Conservation (phyloP, 2,797 vertebrate genomes). For the Lepidocolaptes lacrymiger region DNA sequence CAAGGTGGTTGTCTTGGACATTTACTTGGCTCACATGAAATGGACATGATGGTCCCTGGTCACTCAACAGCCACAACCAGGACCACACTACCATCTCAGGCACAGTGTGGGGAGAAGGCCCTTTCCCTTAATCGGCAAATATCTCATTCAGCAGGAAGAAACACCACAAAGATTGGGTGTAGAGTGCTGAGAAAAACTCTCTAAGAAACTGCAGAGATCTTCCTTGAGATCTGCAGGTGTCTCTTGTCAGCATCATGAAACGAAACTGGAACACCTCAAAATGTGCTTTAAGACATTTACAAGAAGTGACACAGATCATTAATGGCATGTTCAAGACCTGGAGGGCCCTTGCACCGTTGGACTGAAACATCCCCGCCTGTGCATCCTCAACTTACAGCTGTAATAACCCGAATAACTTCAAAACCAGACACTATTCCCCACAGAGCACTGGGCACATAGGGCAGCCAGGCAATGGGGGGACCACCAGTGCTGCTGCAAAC, state of each 20-base stretch:
- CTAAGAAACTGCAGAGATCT: neutral
- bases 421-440: neutral
- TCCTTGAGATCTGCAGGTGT: neutral
- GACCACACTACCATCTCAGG: neutral
- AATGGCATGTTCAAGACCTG: neutral
- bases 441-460: rapidly evolving
- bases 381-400: neutral
- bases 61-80: neutral
- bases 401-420: neutral
- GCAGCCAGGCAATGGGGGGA: neutral
- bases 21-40: neutral
- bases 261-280: neutral
- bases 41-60: neutral
- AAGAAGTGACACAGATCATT: neutral
- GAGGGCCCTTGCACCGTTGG: rapidly evolving
- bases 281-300: neutral
- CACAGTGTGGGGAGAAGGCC: neutral
- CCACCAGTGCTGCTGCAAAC: neutral
- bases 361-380: neutral
- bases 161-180: neutral
- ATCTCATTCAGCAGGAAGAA: neutral
- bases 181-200: neutral
- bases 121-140: neutral
- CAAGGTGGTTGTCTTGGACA: neutral
- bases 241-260: neutral